A percentile compares a stretch with the other conserved stretches of the same genome.
phyloP scores from a whole-genome alignment of 2,888 invertebrate species.

The Pogonocherus hispidulus region DNA sequence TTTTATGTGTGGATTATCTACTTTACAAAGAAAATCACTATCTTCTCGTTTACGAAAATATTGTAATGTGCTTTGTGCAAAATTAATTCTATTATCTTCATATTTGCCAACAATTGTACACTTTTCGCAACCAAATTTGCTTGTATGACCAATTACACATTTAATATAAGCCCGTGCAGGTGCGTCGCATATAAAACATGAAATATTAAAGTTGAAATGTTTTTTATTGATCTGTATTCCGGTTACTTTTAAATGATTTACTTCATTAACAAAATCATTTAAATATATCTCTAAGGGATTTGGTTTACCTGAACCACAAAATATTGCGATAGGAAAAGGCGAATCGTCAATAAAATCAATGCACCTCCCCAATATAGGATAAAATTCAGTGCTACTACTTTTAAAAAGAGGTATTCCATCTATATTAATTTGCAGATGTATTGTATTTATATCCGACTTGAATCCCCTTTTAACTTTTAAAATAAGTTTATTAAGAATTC shows the following conservation, averaged over 20 bases:
- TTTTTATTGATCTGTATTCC: conserved; percentile 13
- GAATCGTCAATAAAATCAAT: conserved; percentile 28
- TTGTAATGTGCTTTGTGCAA: conserved; percentile 4
- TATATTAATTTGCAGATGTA: conserved; percentile 42
- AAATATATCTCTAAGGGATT: conserved; percentile 35
- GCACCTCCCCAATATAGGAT: conserved; percentile 40
- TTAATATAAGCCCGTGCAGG: conserved; percentile 40
- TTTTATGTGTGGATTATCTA: conserved; percentile 15
- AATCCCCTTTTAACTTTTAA: conserved; percentile 28
- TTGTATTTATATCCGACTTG: conserved; percentile 12
- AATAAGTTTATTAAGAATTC: conserved; percentile 15
- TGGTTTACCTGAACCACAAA: conserved; percentile 29
- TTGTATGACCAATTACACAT: conserved; percentile 38
- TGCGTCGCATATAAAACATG: conserved; percentile 42
- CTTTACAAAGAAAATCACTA: conserved; percentile 1
- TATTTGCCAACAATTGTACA: conserved; percentile 35
- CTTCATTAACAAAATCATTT: conserved; percentile 36
- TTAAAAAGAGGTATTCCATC: conserved; percentile 45
- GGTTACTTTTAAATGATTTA: conserved; percentile 10
- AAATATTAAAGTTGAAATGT: conserved; percentile 30
- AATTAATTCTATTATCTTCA: conserved; percentile 27
- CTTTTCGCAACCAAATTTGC: conserved; percentile 40
- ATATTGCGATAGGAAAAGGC: conserved; percentile 40
- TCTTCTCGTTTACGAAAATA: background rate
- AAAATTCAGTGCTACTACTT: conserved; percentile 39